These are phyloP conservation scores for Crypturellus undulatus DNA, from an alignment of 2,113 vertebrate genomes.

Conservation along the genomic window DNA sequence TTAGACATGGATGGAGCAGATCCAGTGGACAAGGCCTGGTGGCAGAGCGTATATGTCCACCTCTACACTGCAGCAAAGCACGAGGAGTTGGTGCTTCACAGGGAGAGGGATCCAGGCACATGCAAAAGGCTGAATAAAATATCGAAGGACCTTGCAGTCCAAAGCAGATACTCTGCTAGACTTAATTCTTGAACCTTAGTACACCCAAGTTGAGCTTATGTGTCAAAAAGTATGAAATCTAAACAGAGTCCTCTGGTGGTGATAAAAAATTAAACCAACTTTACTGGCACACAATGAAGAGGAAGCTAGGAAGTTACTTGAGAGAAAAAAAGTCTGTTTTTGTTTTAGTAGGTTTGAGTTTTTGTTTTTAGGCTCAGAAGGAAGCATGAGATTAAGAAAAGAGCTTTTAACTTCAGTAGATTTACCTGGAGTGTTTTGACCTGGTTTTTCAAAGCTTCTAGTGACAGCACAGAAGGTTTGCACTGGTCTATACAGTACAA, in stretches of 20 bases:
- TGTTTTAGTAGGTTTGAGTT: background rate
- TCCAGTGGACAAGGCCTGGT: background rate
- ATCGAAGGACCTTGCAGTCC: background rate
- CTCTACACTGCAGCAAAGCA: background rate
- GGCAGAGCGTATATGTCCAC: background rate
- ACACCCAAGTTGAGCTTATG: background rate
- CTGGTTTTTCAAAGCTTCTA: constrained; percentile 72
- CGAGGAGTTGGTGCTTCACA: background rate
- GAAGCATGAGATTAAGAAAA: background rate
- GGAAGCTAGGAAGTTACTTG: background rate
- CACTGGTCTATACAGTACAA: constrained; percentile 73
- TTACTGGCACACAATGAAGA: background rate
- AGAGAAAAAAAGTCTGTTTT: background rate
- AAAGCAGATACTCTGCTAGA: background rate
- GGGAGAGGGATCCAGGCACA: background rate
- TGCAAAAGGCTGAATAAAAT: background rate
- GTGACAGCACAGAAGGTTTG: constrained; percentile 64
- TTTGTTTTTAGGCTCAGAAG: background rate
- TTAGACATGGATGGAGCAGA: background rate
- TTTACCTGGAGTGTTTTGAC: constrained; percentile 86
- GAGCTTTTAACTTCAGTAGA: background rate
- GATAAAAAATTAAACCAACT: background rate
- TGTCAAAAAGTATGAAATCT: background rate
- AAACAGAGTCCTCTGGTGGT: background rate
- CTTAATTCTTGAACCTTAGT: background rate